These are phyloP conservation scores for Wasmannia auropunctata DNA, from an alignment of 1,140 invertebrate genomes.

Conservation along the genomic window DNA sequence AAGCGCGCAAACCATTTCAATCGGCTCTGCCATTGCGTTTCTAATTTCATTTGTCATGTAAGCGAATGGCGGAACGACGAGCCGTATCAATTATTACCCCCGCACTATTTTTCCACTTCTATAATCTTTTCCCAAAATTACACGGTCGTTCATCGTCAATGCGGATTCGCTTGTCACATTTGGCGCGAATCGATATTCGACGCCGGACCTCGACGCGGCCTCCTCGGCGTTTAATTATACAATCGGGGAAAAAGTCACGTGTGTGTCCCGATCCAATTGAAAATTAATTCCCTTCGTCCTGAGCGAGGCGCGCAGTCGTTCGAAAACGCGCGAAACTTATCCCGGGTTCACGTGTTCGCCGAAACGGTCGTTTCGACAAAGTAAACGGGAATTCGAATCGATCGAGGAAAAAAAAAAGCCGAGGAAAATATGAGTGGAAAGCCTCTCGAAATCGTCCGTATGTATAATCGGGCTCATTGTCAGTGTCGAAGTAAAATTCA, in stretches of 20 bases:
- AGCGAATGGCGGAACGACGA: background rate
- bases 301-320: slow-evolving; percentile 13
- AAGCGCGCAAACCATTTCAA: slow-evolving; percentile 14
- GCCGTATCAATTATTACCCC: background rate
- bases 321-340: slow-evolving; percentile 30
- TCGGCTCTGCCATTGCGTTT: background rate
- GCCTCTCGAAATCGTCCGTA: background rate
- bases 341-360: background rate
- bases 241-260: slow-evolving; percentile 6
- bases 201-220: background rate
- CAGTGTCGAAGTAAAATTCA: background rate
- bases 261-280: slow-evolving; percentile 22
- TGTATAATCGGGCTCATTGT: background rate
- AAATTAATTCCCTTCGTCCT: slow-evolving; percentile 37
- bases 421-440: background rate
- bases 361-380: slow-evolving; percentile 11
- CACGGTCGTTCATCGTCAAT: background rate
- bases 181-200: slow-evolving; percentile 1
- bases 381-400: slow-evolving; percentile 1
- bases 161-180: background rate
- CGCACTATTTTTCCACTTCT: background rate
- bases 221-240: slow-evolving; percentile 43
- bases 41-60: slow-evolving; percentile 21
- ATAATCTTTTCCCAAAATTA: background rate
- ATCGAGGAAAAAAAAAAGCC: background rate